These are phyloP conservation scores for Hemiprocne comata DNA, from an alignment of 2,113 vertebrate genomes.

Conservation along the genomic window DNA sequence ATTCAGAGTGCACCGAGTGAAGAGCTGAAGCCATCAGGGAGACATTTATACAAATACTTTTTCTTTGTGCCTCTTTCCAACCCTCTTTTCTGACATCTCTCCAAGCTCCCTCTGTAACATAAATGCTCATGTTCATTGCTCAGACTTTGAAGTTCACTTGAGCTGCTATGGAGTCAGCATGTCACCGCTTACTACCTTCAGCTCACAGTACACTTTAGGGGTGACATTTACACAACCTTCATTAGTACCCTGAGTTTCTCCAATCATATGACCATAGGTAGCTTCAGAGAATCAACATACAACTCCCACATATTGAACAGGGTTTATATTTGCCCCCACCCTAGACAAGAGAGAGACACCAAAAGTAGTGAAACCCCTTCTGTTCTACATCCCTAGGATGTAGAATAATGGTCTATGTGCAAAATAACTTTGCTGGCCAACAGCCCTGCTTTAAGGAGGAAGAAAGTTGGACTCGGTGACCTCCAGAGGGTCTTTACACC, in stretches of 20 bases:
- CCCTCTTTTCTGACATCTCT: background rate
- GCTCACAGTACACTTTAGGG: background rate
- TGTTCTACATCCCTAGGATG: background rate
- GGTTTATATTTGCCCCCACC: background rate
- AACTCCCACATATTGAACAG: background rate
- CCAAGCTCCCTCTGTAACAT: rapidly evolving
- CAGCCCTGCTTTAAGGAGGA: background rate
- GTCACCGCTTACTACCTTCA: background rate
- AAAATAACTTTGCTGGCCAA: background rate
- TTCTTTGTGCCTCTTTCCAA: background rate
- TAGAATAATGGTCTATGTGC: background rate
- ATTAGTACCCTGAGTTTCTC: background rate
- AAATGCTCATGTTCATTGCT: background rate
- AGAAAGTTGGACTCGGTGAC: background rate
- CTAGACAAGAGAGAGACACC: background rate
- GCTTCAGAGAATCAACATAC: background rate
- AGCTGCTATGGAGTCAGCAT: background rate
- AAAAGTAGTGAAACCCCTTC: background rate
- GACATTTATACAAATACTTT: background rate
- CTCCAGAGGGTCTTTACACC: background rate
- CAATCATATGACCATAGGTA: background rate
- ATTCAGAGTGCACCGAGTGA: background rate
- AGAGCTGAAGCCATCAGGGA: background rate
- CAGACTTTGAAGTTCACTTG: background rate
- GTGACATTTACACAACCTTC: background rate